These are phyloP conservation scores for Pristionchus maxplancki DNA, from an alignment of 2,888 invertebrate genomes.

Conservation along the genomic window DNA sequence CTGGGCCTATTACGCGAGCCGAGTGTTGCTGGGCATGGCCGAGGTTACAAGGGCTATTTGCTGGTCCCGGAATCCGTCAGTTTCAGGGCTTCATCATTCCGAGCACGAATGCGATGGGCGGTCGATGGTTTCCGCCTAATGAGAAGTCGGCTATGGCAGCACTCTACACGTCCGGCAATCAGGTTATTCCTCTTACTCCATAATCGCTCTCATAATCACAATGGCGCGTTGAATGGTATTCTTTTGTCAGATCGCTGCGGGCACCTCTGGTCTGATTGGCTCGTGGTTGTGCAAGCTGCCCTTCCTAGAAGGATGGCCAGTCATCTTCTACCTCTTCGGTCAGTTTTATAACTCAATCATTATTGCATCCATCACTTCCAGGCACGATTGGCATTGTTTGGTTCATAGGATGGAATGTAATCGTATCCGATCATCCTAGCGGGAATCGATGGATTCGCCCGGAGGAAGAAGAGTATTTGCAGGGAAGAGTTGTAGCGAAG, in stretches of 20 bases:
- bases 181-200: too few relatives aligned
- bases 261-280: constrained; percentile 22
- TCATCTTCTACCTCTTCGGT: constrained; percentile 48
- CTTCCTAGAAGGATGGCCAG: constrained; percentile 28
- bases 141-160: constrained; percentile 51
- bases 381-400: neutral
- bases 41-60: neutral
- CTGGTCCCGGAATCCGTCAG: neutral
- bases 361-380: neutral
- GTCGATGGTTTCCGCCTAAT: constrained; percentile 47
- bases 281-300: constrained; percentile 14
- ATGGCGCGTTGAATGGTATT: neutral
- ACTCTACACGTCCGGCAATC: constrained; percentile 49
- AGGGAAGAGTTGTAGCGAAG: neutral
- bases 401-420: neutral
- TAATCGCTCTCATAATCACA: neutral
- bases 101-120: constrained; percentile 15
- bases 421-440: constrained; percentile 14
- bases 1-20: neutral
- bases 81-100: constrained; percentile 49
- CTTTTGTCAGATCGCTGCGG: constrained; percentile 16
- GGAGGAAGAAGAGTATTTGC: neutral
- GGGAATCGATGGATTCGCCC: neutral
- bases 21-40: constrained; percentile 35
- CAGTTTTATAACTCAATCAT: neutral